Base-by-base conservation (phyloP, 2,888 invertebrate species). In the Athripsodes cinereus region DNA sequence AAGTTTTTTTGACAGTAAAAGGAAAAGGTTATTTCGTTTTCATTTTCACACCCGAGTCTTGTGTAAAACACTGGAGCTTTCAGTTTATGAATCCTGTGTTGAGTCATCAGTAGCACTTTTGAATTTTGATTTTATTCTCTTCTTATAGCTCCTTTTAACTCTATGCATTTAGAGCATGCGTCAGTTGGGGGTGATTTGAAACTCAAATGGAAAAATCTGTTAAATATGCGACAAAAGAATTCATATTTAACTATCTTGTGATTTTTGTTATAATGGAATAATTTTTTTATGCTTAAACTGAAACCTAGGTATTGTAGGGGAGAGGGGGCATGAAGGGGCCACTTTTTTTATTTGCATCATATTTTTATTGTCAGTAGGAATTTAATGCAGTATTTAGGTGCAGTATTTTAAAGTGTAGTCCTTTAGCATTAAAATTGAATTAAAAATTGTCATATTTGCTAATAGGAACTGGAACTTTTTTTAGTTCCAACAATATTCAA, bases 1-100 rank as follows among this genome's bases (percentile, higher is more conserved):
- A 16, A 18, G n/a, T 46, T 46, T 46, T 46, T 46, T 16, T 46
- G 46, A 46, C 46, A 46, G 46, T 46, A 8, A 16, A 46, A 46
- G 6, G 46, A 46, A 46, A 46, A 46, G 6, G 46, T 46, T 16
- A 18, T 18, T 16, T 16, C 18, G 18, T 46, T 11, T 8, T 46
- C 46, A 16, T 11, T 16, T 18, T 46, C 46, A 16, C 18, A 11
- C 6, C 18, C 18, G 13, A 46, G 18, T 13, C 13, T 16, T 16
- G 5, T 46, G 18, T 46, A 18, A 46, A 46, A 46, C 13, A 8
- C 6, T 46, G 6, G 6, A 6, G 46, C 46, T 18, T 46, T 46
- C 18, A 46, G 46, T 13, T 46, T 46, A 46, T 46, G 16, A 16
- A 46, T 46, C 6, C 18, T 11, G 6, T 46, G 13, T 46, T 46